Conservation (phyloP, 2,113 vertebrate genomes). For the Eulacestoma nigropectus region DNA sequence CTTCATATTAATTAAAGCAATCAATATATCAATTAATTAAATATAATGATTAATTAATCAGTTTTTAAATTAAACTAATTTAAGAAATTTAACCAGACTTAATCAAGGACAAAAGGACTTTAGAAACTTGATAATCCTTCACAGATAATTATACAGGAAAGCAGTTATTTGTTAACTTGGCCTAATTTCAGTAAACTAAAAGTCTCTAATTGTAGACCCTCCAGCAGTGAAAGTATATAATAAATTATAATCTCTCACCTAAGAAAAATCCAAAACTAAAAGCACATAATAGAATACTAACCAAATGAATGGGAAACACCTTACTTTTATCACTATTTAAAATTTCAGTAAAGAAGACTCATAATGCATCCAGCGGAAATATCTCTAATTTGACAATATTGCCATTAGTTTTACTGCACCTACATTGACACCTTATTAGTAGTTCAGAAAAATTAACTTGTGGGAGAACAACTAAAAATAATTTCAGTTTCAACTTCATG, state of each 20-base stretch:
- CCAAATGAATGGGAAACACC: not conserved
- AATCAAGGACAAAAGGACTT: slow-evolving; percentile 10
- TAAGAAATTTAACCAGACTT: not conserved
- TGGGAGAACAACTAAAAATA: not conserved
- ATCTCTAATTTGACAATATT: not conserved
- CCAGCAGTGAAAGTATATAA: not conserved
- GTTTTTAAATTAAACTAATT: not conserved
- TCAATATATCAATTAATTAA: not conserved
- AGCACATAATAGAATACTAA: not conserved
- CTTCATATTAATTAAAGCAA: not conserved
- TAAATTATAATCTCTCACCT: not conserved
- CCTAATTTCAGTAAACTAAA: not conserved
- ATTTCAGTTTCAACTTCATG: not conserved
- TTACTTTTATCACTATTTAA: not conserved
- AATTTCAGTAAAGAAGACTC: not conserved
- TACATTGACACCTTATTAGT: not conserved
- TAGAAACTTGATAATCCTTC: not conserved
- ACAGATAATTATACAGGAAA: not conserved
- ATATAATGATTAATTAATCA: not conserved
- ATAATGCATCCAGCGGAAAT: rapidly evolving
- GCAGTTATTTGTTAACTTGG: not conserved
- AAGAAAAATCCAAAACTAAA: not conserved
- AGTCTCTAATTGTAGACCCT: not conserved
- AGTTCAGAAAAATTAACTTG: not conserved
- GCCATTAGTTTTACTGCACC: not conserved